Conservation (phyloP, 2,888 invertebrate species). For the Bruchidius siliquastri region DNA sequence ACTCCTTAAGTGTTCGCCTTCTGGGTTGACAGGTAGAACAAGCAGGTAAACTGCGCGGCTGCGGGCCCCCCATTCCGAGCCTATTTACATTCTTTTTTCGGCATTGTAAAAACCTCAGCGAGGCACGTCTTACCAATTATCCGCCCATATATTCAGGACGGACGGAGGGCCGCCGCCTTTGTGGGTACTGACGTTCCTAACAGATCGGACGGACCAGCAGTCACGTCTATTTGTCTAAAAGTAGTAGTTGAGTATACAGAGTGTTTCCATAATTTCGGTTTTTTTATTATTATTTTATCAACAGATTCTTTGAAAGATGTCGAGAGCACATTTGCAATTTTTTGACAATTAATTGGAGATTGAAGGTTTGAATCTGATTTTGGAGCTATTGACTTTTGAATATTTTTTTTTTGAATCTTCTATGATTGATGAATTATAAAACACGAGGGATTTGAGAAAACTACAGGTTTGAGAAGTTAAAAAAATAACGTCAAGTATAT, state of each 20-base stretch:
- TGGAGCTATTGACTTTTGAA: no score
- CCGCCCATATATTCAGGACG: not conserved
- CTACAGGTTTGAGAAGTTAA: no score
- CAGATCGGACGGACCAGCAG: not conserved
- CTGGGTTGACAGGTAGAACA: not conserved
- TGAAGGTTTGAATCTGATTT: no score
- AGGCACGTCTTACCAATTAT: not conserved
- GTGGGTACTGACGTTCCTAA: not conserved
- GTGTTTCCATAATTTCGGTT: not conserved
- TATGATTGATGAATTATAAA: no score
- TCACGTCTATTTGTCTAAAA: not conserved
- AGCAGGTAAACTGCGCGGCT: not conserved
- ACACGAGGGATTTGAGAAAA: no score
- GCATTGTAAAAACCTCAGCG: not conserved
- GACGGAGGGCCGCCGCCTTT: not conserved
- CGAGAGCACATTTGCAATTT: no score
- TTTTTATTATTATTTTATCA: no score
- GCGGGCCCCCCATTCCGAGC: not conserved
- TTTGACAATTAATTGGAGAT: no score
- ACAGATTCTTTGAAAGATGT: no score
- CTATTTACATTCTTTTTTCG: not conserved
- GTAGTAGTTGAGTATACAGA: not conserved
- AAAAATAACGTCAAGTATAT: no score
- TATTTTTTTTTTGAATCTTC: no score
- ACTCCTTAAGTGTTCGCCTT: not conserved